These are phyloP conservation scores for Euphydryas editha DNA, from an alignment of 2,888 invertebrate genomes.

Conservation along the genomic window DNA sequence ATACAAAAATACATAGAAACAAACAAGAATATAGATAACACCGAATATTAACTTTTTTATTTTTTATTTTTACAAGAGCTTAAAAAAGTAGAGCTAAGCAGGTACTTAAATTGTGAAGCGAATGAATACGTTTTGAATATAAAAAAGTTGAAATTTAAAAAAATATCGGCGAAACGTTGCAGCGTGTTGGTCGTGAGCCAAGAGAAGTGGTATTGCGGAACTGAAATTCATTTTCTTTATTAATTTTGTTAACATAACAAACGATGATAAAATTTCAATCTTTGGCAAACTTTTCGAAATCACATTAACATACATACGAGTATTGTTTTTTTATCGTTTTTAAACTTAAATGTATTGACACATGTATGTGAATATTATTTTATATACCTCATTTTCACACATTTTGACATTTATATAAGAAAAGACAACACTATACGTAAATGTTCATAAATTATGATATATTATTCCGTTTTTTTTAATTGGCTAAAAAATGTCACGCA, in stretches of 20 bases:
- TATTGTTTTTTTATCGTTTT: background rate
- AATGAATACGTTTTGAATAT: conserved; percentile 12
- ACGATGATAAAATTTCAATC: conserved; percentile 14
- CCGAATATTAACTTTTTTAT: too few species aligned
- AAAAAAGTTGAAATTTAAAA: conserved; percentile 34
- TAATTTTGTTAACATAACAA: conserved; percentile 43
- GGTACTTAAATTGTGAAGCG: conserved; percentile 2
- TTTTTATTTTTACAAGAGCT: background rate
- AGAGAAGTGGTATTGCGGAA: conserved; percentile 42
- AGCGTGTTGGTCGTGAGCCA: conserved; percentile 44
- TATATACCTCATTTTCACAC: too few species aligned
- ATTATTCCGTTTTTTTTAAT: too few species aligned
- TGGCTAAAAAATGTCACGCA: too few species aligned
- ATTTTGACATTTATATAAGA: too few species aligned
- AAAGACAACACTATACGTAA: too few species aligned
- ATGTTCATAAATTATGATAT: too few species aligned
- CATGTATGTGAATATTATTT: background rate
- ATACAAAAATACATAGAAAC: too few species aligned
- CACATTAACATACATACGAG: background rate
- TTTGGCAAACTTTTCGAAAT: conserved; percentile 5
- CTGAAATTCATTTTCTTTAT: conserved; percentile 44
- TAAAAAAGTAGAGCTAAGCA: background rate
- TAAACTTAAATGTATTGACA: background rate
- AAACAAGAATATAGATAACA: too few species aligned
- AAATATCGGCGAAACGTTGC: conserved; percentile 36